Percentiles rank a stretch among this genome's conserved stretches.
Evolutionary conservation across 2,888 invertebrate species (phyloP).

Genomic region (Pristionchus maxplancki): DNA sequence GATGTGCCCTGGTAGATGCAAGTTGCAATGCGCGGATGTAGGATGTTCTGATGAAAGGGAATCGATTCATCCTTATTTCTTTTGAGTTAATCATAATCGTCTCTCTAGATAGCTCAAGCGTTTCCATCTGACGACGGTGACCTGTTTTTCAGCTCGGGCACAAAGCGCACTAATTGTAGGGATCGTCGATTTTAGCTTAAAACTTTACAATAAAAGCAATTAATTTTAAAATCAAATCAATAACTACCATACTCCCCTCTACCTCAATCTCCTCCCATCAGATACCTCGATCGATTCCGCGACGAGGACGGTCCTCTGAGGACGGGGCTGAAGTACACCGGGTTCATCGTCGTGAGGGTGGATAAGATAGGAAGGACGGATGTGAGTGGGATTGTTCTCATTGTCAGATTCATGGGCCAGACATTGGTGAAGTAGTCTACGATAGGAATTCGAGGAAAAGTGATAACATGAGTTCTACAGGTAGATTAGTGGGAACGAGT

Average conservation of each 20-base stretch:
- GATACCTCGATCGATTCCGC: conserved; percentile 70
- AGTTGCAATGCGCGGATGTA: too few species aligned
- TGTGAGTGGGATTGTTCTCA: background rate
- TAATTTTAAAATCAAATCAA: background rate
- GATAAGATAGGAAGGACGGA: conserved; percentile 66
- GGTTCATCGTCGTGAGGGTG: conserved; percentile 76
- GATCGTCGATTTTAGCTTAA: too few species aligned
- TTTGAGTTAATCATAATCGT: too few species aligned
- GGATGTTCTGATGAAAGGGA: too few species aligned
- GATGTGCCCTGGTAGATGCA: too few species aligned
- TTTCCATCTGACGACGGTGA: too few species aligned
- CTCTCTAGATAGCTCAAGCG: too few species aligned
- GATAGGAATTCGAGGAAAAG: background rate
- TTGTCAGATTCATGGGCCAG: too few species aligned
- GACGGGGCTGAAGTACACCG: conserved; percentile 73
- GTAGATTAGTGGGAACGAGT: background rate
- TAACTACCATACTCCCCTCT: conserved; percentile 35
- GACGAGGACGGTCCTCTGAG: conserved; percentile 70
- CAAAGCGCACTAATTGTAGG: too few species aligned
- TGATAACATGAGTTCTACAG: background rate
- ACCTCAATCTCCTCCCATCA: background rate
- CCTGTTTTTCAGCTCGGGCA: too few species aligned
- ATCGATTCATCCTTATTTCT: too few species aligned
- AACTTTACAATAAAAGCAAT: too few species aligned
- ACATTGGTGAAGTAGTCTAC: background rate